These are phyloP conservation scores for Eutrigla gurnardus DNA, from an alignment of 2,797 vertebrate genomes.

Conservation along the genomic window DNA sequence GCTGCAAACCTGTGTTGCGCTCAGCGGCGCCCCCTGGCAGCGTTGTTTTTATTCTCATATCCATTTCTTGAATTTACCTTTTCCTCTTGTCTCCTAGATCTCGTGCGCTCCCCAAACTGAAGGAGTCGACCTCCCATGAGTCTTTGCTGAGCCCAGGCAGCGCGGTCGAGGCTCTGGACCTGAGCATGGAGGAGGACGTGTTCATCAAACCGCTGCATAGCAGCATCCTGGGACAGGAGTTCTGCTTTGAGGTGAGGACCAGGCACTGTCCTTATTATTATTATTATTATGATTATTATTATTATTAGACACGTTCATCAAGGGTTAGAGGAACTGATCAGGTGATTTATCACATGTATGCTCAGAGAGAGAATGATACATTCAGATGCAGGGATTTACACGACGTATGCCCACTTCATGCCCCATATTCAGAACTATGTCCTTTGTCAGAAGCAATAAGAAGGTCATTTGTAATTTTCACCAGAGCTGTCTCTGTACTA, in stretches of 20 bases:
- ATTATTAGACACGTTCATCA: no score
- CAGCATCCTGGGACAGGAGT: conserved; percentile 96
- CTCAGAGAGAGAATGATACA: no score
- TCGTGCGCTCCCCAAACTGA: conserved; percentile 90
- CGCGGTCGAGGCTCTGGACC: conserved; percentile 91
- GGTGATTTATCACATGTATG: no score
- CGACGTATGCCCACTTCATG: neutral
- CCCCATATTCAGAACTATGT: no score
- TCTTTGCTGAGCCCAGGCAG: conserved; percentile 92
- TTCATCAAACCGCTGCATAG: conserved; percentile 93
- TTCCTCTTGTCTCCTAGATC: conserved; percentile 78
- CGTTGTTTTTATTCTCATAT: no score
- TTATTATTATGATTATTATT: no score
- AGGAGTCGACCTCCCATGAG: conserved; percentile 94
- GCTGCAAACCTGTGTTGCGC: fast-evolving
- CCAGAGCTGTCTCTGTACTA: no score
- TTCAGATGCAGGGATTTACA: no score
- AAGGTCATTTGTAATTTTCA: no score
- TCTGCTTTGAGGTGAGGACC: conserved; percentile 93
- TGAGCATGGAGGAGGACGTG: conserved; percentile 91
- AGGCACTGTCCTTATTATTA: neutral
- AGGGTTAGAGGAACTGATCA: no score
- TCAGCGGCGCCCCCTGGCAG: neutral
- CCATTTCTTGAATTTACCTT: no score
- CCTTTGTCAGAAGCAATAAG: no score